These are phyloP conservation scores for Abrostola triplasia DNA, from an alignment of 2,888 invertebrate genomes.

Conservation along the genomic window DNA sequence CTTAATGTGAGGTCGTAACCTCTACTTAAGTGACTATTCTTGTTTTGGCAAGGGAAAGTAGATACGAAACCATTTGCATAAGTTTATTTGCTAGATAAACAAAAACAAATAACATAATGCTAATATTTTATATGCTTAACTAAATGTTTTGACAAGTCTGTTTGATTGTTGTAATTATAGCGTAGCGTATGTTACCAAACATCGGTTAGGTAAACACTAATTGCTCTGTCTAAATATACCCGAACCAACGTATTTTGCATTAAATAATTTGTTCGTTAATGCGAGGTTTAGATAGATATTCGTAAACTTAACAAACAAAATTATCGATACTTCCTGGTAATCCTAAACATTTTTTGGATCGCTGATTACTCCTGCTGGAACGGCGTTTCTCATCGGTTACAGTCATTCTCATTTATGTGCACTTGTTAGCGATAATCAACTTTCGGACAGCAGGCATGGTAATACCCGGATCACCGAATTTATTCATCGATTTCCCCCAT, in stretches of 20 bases:
- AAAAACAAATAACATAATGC: constrained; percentile 29
- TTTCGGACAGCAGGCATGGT: constrained; percentile 53
- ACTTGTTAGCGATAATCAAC: constrained; percentile 61
- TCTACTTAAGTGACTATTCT: constrained; percentile 26
- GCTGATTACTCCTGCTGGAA: constrained; percentile 19
- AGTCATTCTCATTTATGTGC: constrained; percentile 26
- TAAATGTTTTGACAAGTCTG: constrained; percentile 12
- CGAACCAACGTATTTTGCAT: background rate
- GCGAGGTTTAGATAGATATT: background rate
- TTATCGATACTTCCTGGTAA: constrained; percentile 6
- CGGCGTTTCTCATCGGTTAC: constrained; percentile 21
- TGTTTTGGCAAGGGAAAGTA: constrained; percentile 38
- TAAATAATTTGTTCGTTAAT: background rate
- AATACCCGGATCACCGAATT: constrained; percentile 64
- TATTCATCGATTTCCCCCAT: constrained; percentile 76
- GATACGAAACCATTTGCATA: constrained; percentile 37
- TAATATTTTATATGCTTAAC: constrained; percentile 5
- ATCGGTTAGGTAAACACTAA: constrained; percentile 6
- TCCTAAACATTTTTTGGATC: constrained; percentile 15
- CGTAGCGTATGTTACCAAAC: constrained; percentile 11
- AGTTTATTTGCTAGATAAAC: constrained; percentile 25
- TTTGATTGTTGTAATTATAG: constrained; percentile 2
- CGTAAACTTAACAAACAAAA: constrained; percentile 1
- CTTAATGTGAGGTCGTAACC: constrained; percentile 19
- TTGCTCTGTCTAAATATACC: background rate